These are phyloP conservation scores for Porites cylindrica DNA, from an alignment of 92 coral and sea anemone genomes.

Conservation along the genomic window DNA sequence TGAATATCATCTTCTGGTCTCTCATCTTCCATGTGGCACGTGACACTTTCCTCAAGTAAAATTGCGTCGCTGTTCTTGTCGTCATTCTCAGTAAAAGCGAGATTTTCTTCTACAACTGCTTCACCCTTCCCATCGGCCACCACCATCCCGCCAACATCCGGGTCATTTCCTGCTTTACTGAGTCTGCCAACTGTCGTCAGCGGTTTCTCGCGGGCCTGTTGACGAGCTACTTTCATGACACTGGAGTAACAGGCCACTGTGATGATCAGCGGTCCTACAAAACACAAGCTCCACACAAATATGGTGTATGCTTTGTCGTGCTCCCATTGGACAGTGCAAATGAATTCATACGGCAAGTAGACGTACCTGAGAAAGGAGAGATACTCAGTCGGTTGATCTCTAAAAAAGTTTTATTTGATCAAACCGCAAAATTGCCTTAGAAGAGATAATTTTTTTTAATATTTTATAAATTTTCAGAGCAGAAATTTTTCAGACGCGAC, in stretches of 20 bases:
- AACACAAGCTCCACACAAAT: conserved; percentile 40
- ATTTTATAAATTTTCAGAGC: background rate
- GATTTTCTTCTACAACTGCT: background rate
- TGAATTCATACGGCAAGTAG: conserved; percentile 68
- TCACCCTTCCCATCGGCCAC: background rate
- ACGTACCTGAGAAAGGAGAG: conserved; percentile 31
- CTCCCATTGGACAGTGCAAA: conserved; percentile 77
- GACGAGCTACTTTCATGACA: conserved; percentile 51
- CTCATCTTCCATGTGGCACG: background rate
- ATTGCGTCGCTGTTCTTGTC: background rate
- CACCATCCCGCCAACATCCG: background rate
- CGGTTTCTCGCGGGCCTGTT: conserved; percentile 31
- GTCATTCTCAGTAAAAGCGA: background rate
- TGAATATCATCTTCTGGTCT: background rate
- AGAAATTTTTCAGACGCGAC: background rate
- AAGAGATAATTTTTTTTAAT: background rate
- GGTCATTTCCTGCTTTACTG: background rate
- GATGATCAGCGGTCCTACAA: conserved; percentile 51
- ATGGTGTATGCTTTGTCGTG: conserved; percentile 38
- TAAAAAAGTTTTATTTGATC: background rate
- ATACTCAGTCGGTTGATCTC: too few relatives aligned
- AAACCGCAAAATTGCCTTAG: background rate
- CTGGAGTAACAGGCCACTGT: conserved; percentile 55
- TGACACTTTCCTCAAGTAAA: background rate
- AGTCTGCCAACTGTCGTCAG: conserved; percentile 31